Conservation (phyloP, 1,140 invertebrate genomes). For the Diachasma alloeum region DNA sequence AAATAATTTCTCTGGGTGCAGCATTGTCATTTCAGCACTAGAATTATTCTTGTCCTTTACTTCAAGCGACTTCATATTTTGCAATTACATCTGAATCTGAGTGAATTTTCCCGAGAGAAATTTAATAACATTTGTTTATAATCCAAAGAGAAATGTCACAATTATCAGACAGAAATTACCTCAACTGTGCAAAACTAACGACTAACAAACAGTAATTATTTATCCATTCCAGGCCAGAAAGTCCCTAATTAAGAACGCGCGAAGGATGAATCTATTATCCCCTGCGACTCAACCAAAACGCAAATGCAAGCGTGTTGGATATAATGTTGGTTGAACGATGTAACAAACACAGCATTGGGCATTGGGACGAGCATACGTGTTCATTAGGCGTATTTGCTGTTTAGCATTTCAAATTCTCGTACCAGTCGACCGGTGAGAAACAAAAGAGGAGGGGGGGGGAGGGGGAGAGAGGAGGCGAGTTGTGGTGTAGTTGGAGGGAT, state of each 20-base stretch:
- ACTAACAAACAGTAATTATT: not conserved
- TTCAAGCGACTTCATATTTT: too few relatives aligned
- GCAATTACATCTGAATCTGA: too few relatives aligned
- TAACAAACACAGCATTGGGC: slow-evolving; percentile 56
- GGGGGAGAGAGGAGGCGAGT: not conserved
- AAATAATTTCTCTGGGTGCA: too few relatives aligned
- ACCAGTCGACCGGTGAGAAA: not conserved
- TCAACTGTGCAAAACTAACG: not conserved
- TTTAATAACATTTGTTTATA: too few relatives aligned
- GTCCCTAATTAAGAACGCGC: slow-evolving; percentile 60
- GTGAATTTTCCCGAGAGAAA: too few relatives aligned
- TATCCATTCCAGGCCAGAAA: not conserved
- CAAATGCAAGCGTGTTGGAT: slow-evolving; percentile 1
- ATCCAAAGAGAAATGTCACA: not conserved
- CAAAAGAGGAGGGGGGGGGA: not conserved
- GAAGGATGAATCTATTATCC: slow-evolving; percentile 64
- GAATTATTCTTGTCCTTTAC: too few relatives aligned
- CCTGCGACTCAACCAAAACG: slow-evolving; percentile 6
- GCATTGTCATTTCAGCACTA: too few relatives aligned
- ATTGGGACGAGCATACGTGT: slow-evolving; percentile 56
- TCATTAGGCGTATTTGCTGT: slow-evolving; percentile 65
- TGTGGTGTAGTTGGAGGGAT: not conserved
- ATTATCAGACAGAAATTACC: not conserved
- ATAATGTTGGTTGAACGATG: slow-evolving; percentile 33
- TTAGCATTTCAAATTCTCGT: slow-evolving; percentile 63